Base-by-base conservation (phyloP, 2,797 vertebrate genomes). In the Sparus aurata region DNA sequence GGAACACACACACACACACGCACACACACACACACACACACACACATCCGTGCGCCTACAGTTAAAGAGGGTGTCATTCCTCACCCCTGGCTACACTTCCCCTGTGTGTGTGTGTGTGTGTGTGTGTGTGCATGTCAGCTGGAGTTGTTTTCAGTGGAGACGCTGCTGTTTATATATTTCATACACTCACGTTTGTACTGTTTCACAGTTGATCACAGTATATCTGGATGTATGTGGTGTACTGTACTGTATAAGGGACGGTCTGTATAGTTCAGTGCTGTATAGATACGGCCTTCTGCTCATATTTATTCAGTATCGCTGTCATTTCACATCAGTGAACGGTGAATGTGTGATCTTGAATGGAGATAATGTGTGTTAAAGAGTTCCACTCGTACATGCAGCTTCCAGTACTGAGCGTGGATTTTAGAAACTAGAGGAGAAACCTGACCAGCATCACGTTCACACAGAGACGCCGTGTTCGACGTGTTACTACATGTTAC, bases 61-160 rank as follows among this genome's bases (percentile, higher is more conserved):
- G 17, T 54, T 11, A 10, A 57, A 58, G 50, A 27, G 46, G 49
- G 63, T 64, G 63, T 73, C 59, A 65, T 69, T 83, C 69, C 49
- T 73, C 76, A 82, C 73, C 77, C 81, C 23, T n/a, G 66, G 83
- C 74, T 59, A 58, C 66, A 50, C 68, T 47, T 73, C 49, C 64
- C 60, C 16, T 3, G 23, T 68, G 59, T 77, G 70, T 2, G n/a
- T 12, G 7, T 2, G 16, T 3, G 22, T 67, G 59, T 75, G 71
- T 3, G n/a, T 13, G n/a, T 3, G 18, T 3, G n/a, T 80, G 68
- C 53, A 18, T n/a, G 87, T 86, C 82, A 83, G 87, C 87, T 85
- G 69, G 30, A 27, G 59, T 87, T 73, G 71, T 65, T 76, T 82
- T 84, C 81, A 78, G 2, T 47, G 12, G 64, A 77, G 62, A 46